Evolutionary conservation across 1,140 invertebrate species (phyloP).

Genomic region (Palaemon carinicauda): DNA sequence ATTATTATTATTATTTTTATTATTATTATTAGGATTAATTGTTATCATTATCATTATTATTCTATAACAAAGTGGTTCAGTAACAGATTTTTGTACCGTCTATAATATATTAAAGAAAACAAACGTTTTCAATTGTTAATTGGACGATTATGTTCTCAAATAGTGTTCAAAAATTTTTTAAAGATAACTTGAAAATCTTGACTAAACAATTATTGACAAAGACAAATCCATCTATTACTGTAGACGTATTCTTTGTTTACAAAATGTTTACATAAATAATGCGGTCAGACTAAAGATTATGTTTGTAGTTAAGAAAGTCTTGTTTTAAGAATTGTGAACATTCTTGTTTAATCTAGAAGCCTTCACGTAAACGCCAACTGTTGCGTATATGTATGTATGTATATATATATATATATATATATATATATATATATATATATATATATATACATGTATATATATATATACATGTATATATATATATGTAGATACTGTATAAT

Average conservation of each 20-base stretch:
- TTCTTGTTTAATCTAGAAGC: not conserved
- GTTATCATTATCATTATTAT: conserved; percentile 18
- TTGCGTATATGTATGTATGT: not conserved
- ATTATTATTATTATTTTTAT: not conserved
- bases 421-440: not conserved
- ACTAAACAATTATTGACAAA: too few species aligned
- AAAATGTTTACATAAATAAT: too few species aligned
- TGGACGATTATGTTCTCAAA: too few species aligned
- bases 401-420: not conserved
- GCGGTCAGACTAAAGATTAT: not conserved
- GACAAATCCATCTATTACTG: too few species aligned
- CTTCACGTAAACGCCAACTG: not conserved
- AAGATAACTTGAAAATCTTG: too few species aligned
- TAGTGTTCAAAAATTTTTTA: too few species aligned
- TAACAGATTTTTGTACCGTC: not conserved
- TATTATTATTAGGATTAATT: conserved; percentile 26
- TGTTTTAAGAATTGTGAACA: too few species aligned
- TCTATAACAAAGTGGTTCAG: not conserved
- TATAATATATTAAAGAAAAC: too few species aligned
- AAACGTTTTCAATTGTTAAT: too few species aligned
- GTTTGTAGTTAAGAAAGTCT: not conserved
- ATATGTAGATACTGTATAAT: not conserved
- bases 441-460: not conserved
- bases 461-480: not conserved
- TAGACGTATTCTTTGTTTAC: too few species aligned